Base-by-base conservation (phyloP, 2,113 vertebrate genomes). In the Picathartes gymnocephalus region DNA sequence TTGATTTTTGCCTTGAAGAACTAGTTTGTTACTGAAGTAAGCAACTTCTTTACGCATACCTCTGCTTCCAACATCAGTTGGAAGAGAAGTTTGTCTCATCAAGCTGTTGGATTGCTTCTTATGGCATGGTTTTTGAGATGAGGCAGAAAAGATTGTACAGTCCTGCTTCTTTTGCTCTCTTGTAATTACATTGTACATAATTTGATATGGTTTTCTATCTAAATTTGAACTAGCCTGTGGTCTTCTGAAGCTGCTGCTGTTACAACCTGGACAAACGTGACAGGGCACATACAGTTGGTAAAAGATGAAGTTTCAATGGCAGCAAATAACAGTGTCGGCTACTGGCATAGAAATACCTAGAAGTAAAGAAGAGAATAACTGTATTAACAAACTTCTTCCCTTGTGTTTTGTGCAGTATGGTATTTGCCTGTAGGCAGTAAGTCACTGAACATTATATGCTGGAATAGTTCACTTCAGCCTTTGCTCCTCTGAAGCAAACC, bases 341-440 rank as follows among this genome's bases (percentile, higher is more conserved):
- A 31, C 56, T 2, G 6, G 16, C 48, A 3, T 25, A n/a, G 13
- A 80, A 72, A n/a, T 53, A 64, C 48, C 56, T 60, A 40, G 77
- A 48, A 92, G 60, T 51, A 81, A 66, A 69, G 11, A 80, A 60
- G 72, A 71, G 69, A 31, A 23, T 44, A 74, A 58, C 53, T 68
- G 8, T 72, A 42, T 61, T 88, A 83, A 39, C 73, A 79, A 81
- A 72, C 73, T 74, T 94, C 31, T 65, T 84, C 27, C 54, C 44
- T 56, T 5, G 0, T 71, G 74, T 88, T 82, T 68, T 86, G 47
- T 64, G 13, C 31, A 10, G 15, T 18, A 9, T 78, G 62, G 65
- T 87, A 65, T 89, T 92, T 91, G 73, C 91, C 91, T 76, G 83
- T 68, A 79, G 86, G 83, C 72, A 15, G 47, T 23, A 84, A 91